Evolutionary conservation across 2,888 invertebrate species (phyloP).

Genomic region (Apomyelois bistriatella): DNA sequence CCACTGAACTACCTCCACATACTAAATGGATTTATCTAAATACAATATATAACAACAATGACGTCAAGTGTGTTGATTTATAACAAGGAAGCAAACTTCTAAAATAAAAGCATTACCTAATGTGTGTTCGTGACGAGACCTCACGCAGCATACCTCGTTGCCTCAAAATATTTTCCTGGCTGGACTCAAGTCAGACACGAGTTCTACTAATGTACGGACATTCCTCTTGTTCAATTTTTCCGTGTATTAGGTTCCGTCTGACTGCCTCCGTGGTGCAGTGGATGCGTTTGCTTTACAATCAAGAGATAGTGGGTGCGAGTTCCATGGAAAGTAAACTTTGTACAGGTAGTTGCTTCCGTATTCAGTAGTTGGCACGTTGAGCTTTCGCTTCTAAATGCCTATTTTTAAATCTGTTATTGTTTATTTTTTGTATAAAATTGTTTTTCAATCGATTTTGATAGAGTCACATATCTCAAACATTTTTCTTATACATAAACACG

Average conservation of each 20-base stretch:
- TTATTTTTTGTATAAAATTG: too few species aligned
- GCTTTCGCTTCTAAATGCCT: too few species aligned
- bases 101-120: constrained; percentile 47
- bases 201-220: not conserved
- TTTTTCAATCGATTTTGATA: too few species aligned
- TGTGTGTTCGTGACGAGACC: constrained; percentile 38
- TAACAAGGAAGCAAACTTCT: constrained; percentile 42
- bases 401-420: too few species aligned
- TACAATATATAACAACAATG: constrained; percentile 24
- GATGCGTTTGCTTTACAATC: not conserved
- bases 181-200: constrained; percentile 5
- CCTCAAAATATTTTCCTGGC: constrained; percentile 6
- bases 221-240: constrained; percentile 13
- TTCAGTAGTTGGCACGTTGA: too few species aligned
- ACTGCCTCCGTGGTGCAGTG: not conserved
- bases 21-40: too few species aligned
- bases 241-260: constrained; percentile 13
- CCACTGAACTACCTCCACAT: too few species aligned
- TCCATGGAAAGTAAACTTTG: too few species aligned
- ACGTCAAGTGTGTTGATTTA: constrained; percentile 36
- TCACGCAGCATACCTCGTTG: constrained; percentile 33
- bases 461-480: too few species aligned
- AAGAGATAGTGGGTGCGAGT: too few species aligned
- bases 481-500: too few species aligned
- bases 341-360: too few species aligned